Conservation (phyloP, 1,140 invertebrate genomes). For the Calliphora vicina region DNA sequence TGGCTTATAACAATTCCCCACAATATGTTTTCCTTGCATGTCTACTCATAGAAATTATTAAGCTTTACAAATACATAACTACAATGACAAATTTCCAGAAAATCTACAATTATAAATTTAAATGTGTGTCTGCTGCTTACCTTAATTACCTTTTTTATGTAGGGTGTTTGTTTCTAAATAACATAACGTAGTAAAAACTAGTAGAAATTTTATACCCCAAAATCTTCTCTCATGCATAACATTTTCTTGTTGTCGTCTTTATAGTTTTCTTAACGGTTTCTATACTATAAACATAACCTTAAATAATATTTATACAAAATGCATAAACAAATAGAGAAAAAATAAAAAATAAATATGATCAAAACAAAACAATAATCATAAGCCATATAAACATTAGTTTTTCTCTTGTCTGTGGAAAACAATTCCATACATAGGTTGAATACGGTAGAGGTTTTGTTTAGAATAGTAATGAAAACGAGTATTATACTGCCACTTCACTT, state of each 20-base stretch:
- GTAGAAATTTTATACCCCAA: conserved; percentile 25
- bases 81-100: conserved; percentile 21
- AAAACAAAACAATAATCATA: conserved; percentile 14
- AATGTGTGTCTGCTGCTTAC: no score
- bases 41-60: no score
- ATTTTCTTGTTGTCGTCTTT: neutral
- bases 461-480: neutral
- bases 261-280: conserved; percentile 18
- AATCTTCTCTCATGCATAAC: conserved; percentile 25
- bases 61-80: conserved; percentile 30
- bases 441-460: neutral
- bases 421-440: neutral
- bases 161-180: no score
- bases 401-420: neutral
- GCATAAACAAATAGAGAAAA: no score
- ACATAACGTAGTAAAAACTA: neutral
- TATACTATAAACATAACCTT: neutral
- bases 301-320: neutral
- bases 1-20: no score
- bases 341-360: neutral
- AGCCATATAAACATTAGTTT: neutral
- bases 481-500: no score
- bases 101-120: neutral
- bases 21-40: conserved; percentile 42
- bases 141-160: no score